phyloP scores from a whole-genome alignment of 2,797 vertebrate species.

The Pelobates cultripes region DNA sequence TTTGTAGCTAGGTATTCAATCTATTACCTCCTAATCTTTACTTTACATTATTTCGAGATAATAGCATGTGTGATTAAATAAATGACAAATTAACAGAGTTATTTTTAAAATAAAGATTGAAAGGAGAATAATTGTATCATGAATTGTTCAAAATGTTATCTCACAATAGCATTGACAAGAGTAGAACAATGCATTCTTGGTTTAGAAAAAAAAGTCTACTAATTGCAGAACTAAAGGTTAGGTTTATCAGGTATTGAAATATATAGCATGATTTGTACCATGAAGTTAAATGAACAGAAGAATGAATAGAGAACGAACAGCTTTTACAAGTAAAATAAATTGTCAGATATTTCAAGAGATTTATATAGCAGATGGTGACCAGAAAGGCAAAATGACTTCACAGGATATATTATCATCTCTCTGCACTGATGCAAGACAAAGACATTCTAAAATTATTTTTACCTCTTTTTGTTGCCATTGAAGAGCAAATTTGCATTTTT shows the following conservation, averaged over 20 bases:
- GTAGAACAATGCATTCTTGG: not conserved
- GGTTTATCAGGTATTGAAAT: not conserved
- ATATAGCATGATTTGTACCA: slow-evolving; percentile 19
- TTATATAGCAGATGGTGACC: slow-evolving; percentile 53
- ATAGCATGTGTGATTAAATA: not conserved
- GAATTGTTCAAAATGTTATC: not conserved
- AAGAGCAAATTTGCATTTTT: slow-evolving; percentile 45
- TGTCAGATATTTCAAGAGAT: slow-evolving; percentile 52
- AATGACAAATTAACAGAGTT: not conserved
- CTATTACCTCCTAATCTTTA: too few species aligned
- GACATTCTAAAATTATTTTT: slow-evolving; percentile 24
- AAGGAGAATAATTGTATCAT: not conserved
- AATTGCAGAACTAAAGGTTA: not conserved
- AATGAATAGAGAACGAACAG: slow-evolving; percentile 6
- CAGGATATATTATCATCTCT: slow-evolving; percentile 39
- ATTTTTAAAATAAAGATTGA: not conserved
- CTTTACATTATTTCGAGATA: not conserved
- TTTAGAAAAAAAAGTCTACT: not conserved
- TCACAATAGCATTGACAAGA: not conserved
- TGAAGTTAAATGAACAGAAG: slow-evolving; percentile 34
- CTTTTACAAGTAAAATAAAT: slow-evolving; percentile 49
- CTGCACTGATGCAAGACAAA: slow-evolving; percentile 50
- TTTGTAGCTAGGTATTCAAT: too few species aligned
- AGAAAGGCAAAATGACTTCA: slow-evolving; percentile 43
- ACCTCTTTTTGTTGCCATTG: slow-evolving; percentile 7